These are phyloP conservation scores for Drosophila acutilabella DNA, from an alignment of 2,888 invertebrate species.

Conservation along the genomic window DNA sequence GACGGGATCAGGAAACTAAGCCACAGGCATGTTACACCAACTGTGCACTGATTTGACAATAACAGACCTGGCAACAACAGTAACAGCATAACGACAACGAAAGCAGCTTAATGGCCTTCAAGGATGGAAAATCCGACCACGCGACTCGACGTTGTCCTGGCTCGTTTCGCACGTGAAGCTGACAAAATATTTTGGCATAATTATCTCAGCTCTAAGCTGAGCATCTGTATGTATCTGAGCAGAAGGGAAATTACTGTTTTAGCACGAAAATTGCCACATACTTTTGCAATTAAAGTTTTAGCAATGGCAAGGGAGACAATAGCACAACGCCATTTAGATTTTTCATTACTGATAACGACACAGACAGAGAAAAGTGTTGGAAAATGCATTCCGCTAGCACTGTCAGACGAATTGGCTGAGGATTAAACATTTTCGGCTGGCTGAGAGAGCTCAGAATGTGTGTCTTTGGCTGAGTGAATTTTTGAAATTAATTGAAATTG, in stretches of 20 bases:
- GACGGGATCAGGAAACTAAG: slow-evolving; percentile 49
- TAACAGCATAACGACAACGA: slow-evolving; percentile 6
- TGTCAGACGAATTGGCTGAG: slow-evolving; percentile 33
- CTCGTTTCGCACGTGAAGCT: slow-evolving; percentile 43
- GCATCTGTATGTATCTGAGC: background rate
- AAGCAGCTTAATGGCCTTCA: slow-evolving; percentile 39
- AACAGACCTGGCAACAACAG: slow-evolving; percentile 8
- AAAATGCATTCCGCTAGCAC: slow-evolving; percentile 52
- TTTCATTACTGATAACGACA: slow-evolving; percentile 48
- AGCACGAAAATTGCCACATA: slow-evolving; percentile 24
- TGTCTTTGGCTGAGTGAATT: slow-evolving; percentile 60
- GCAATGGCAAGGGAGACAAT: slow-evolving; percentile 36
- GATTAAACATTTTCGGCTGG: slow-evolving; percentile 42
- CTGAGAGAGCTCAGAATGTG: slow-evolving; percentile 36
- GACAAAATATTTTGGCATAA: slow-evolving; percentile 69
- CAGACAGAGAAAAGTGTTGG: slow-evolving; percentile 28
- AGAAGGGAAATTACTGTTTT: background rate
- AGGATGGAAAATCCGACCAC: slow-evolving; percentile 19
- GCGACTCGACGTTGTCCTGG: slow-evolving; percentile 12
- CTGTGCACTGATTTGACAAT: slow-evolving; percentile 42
- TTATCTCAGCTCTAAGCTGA: slow-evolving; percentile 50
- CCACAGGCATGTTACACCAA: slow-evolving; percentile 38
- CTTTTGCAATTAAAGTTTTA: slow-evolving; percentile 71
- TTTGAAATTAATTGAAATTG: slow-evolving; percentile 76
- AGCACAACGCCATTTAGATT: slow-evolving; percentile 59